Percentiles rank a stretch among this genome's conserved stretches.
phyloP scores from a whole-genome alignment of 2,797 vertebrate genomes.

The Hydrocynus forskahlii region DNA sequence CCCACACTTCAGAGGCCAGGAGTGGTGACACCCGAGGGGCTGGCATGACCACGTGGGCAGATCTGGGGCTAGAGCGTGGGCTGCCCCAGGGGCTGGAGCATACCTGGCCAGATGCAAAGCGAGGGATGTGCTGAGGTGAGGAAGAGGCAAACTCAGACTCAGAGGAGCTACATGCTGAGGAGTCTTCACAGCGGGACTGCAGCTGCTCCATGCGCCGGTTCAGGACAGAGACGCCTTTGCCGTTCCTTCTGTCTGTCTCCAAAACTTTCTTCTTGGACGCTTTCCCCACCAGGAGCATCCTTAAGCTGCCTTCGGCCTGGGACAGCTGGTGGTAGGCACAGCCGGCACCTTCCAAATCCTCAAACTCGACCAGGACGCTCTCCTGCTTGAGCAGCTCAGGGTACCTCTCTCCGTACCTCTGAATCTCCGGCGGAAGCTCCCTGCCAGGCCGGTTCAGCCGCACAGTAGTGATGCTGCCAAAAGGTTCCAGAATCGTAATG shows the following conservation, averaged over 20 bases:
- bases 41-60: constrained; percentile 23
- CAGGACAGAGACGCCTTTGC: constrained; percentile 44
- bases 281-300: constrained; percentile 55
- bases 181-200: constrained; percentile 54
- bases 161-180: constrained; percentile 58
- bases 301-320: constrained; percentile 41
- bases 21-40: constrained; percentile 43
- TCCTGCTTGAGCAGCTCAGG: constrained; percentile 56
- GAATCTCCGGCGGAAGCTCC: constrained; percentile 58
- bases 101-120: constrained; percentile 35
- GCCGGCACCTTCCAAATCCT: constrained; percentile 59
- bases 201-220: constrained; percentile 54
- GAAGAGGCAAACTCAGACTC: constrained; percentile 56
- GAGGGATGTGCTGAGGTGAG: constrained; percentile 45
- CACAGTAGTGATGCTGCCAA: constrained; percentile 59
- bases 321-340: constrained; percentile 60
- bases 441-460: constrained; percentile 58
- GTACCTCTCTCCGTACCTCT: constrained; percentile 59
- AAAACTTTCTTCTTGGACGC: constrained; percentile 53
- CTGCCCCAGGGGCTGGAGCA: constrained; percentile 45
- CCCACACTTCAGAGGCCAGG: constrained; percentile 50
- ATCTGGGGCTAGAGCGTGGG: constrained; percentile 46
- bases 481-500: constrained; percentile 55
- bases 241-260: constrained; percentile 27
- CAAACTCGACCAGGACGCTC: constrained; percentile 63